Base-by-base conservation (phyloP, 2,113 vertebrate genomes). In the Cephalopterus ornatus region DNA sequence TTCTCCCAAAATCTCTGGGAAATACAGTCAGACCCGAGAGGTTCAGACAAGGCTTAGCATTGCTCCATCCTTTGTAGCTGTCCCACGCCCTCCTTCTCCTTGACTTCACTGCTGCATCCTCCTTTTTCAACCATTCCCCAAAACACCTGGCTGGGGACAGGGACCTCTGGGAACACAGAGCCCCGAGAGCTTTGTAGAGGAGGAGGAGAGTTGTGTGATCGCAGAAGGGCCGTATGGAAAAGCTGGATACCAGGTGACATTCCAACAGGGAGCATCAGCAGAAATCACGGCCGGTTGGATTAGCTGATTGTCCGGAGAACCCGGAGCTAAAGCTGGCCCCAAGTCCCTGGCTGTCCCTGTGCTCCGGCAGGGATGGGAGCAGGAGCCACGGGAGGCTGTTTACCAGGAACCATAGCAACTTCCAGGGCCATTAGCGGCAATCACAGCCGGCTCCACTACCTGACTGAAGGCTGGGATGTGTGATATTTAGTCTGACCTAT, bases 401-500 rank as follows among this genome's bases (percentile, higher is more conserved):
- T 86, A 67, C 87, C 88, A 74, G 94, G 33, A 91, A 1, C 93
- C 89, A 91, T 26, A 9, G 94, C 93, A 94, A 61, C 91, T 91
- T 65, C 89, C 74, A 14, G 41, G 89, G 47, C 95, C 91, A 79
- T 85, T 59, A 95, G 89, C 93, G 28, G 87, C 91, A 89, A 68
- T 89, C 95, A 46, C 87, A 22, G 94, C 39, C 50, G 2, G 80
- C 91, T 61, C 61, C 83, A 28, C 86, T 82, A 61, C 95, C 91
- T 94, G 95, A 89, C 93, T 95, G 93, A 97, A 97, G 89, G 94
- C 79, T 46, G 5, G 86, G 89, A 96, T 95, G 93, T 95, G 94
- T 96, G 96, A 95, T 97, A 97, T 97, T 97, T 96, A 96, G 84
- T 79, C 70, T 96, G 96, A 96, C 95, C 96, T 97, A 95, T 97